Percentiles rank a stretch among this genome's conserved stretches.
These are phyloP conservation scores for Venturia canescens DNA, from an alignment of 1,140 invertebrate genomes.

Conservation along the genomic window DNA sequence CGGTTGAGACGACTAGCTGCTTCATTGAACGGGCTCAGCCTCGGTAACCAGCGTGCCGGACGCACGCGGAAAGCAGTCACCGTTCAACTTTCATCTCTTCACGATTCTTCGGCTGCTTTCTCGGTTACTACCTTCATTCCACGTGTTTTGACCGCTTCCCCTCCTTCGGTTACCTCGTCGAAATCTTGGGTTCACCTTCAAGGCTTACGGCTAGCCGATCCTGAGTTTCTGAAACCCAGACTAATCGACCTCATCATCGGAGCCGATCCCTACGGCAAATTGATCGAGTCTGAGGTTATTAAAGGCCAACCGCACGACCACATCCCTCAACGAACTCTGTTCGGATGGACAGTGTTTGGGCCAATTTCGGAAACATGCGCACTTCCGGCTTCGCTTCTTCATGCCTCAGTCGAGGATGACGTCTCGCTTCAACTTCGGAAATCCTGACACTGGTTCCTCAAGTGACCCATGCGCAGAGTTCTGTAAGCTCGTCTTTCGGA, in stretches of 20 bases:
- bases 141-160: background rate
- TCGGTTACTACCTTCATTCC: constrained; percentile 28
- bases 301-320: constrained; percentile 8
- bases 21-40: no score
- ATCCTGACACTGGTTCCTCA: constrained; percentile 58
- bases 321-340: constrained; percentile 60
- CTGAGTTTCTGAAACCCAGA: constrained; percentile 7
- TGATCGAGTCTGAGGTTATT: constrained; percentile 30
- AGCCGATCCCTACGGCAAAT: constrained; percentile 40
- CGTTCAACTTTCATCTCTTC: background rate
- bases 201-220: constrained; percentile 39
- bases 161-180: background rate
- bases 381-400: background rate
- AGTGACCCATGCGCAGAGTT: no score
- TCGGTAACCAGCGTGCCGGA: no score
- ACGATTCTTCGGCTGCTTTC: background rate
- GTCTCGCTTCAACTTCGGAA: background rate
- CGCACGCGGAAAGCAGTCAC: no score
- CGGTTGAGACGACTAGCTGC: no score
- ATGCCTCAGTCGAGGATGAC: background rate
- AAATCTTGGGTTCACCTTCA: background rate
- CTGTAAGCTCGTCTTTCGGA: no score
- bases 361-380: background rate
- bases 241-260: constrained; percentile 50
- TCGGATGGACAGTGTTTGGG: constrained; percentile 64